Evolutionary conservation across 2,888 invertebrate species (phyloP), one percentile per base, ranked within the genome.

Genomic region (Acanthosepion pharaonis): DNA sequence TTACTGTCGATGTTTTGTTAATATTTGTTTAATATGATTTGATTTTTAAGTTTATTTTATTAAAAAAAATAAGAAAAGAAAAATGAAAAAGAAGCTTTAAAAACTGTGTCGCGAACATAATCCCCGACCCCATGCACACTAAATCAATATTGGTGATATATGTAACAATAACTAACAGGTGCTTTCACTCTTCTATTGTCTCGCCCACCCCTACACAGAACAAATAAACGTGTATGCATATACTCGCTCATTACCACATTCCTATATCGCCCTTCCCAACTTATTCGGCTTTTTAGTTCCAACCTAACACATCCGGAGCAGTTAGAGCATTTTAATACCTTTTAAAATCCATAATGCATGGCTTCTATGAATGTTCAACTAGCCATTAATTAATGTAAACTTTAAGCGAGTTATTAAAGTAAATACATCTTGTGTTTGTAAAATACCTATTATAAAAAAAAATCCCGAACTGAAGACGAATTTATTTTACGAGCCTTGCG

Each of bases 141-240:
- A 78, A 78, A 78, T 78, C 28, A n/a, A 78, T 78, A 78, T 78
- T 78, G n/a, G 33, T 78, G 78, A 78, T 78, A 78, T 78, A 78
- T n/a, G n/a, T n/a, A 78, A n/a, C n/a, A n/a, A n/a, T 78, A 42
- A n/a, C 78, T 78, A 78, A 78, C 11, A 78, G 18, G 78, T n/a
- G 78, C 78, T 78, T 78, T 78, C 8, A 78, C n/a, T 33, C 78
- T 78, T 33, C 78, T n/a, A n/a, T n/a, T 78, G 78, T 78, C 15
- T 78, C n/a, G 33, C 11, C 15, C n/a, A 78, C 33, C 33, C n/a
- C 5, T 15, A n/a, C 11, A 15, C 15, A 11, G 78, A 15, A n/a
- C 78, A 78, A 78, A n/a, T 78, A 64, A n/a, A 78, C 15, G n/a
- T 11, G n/a, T n/a, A 78, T n/a, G 5, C 28, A 78, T 78, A 78